Base-by-base conservation (phyloP, 2,113 vertebrate species). In the Neoarius graeffei region DNA sequence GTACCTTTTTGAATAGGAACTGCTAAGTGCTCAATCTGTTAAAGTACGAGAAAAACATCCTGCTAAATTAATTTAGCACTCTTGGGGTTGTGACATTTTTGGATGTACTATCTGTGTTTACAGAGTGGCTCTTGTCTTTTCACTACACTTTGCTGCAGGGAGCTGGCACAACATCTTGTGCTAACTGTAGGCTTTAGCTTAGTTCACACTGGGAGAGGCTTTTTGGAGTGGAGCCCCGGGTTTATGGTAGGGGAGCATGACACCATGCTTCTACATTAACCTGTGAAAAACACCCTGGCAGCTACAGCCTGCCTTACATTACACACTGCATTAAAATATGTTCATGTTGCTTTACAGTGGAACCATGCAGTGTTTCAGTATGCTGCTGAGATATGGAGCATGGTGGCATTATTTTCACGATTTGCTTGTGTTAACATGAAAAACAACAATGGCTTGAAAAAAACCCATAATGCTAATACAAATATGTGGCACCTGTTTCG, bases 101-200 rank as follows among this genome's bases (percentile, higher is more conserved):
- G 6, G 13, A 56, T 54, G n/a, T 80, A 25, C 50, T n/a, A 56
- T 56, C 13, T n/a, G 2, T 54, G 76, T 80, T 80, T 48, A 62
- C 14, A 85, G 35, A 62, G 15, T 15, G 15, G 81, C 83, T 83
- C 19, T 82, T 50, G 62, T 57, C 74, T 86, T 73, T 60, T 81
- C 25, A 66, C 59, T 87, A 27, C 14, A 50, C n/a, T 73, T 73
- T 84, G 59, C 64, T 81, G 59, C 64, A 64, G 30, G 15, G 25
- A 76, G 76, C 76, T 87, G 57, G 82, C 82, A 77, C 35, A 69
- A 62, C 57, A 59, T 50, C 71, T 79, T 81, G 42, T 73, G 67
- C 85, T 82, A 85, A 80, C 87, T 82, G 86, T 48, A 71, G 74
- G 69, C 59, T 54, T 90, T 84, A 88, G 86, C 79, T 85, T 30